phyloP scores from a whole-genome alignment of 2,888 invertebrate genomes.

The Arrhopalites spinosus region DNA sequence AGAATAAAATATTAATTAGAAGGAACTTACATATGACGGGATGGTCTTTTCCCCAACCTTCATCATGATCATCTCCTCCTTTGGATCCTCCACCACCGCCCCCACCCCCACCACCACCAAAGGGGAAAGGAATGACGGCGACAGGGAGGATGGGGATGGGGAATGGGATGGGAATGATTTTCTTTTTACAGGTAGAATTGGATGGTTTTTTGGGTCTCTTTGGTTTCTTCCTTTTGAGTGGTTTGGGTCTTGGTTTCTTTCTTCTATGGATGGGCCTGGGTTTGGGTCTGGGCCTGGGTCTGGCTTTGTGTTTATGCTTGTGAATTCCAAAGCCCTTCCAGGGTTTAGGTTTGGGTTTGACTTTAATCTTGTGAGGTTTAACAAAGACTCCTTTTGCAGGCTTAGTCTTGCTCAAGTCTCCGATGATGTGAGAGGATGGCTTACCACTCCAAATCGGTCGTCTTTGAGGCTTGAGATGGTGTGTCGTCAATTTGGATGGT shows the following conservation, averaged over 20 bases:
- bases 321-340: slow-evolving; percentile 20
- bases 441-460: slow-evolving; percentile 11
- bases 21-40: slow-evolving; percentile 27
- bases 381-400: background rate
- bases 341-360: slow-evolving; percentile 31
- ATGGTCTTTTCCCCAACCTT: slow-evolving; percentile 39
- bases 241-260: slow-evolving; percentile 1
- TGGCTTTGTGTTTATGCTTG: slow-evolving; percentile 27
- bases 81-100: slow-evolving; percentile 40
- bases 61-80: background rate
- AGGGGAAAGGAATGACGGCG: slow-evolving; percentile 48
- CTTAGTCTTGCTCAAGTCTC: background rate
- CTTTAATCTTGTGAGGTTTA: slow-evolving; percentile 23
- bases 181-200: slow-evolving; percentile 11
- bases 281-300: slow-evolving; percentile 34
- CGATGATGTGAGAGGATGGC: slow-evolving; percentile 3
- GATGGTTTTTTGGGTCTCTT: slow-evolving; percentile 14
- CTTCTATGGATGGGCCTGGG: too few species aligned
- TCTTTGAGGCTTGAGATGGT: slow-evolving; percentile 16
- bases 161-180: slow-evolving; percentile 48
- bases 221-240: slow-evolving; percentile 5
- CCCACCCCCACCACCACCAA: slow-evolving; percentile 49
- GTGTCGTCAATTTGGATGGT: slow-evolving; percentile 16
- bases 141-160: slow-evolving; percentile 38
- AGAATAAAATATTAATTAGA: background rate